A percentile compares a stretch with the other conserved stretches of the same genome.
phyloP scores from a whole-genome alignment of 2,888 invertebrate species.

The Conistra vaccinii region DNA sequence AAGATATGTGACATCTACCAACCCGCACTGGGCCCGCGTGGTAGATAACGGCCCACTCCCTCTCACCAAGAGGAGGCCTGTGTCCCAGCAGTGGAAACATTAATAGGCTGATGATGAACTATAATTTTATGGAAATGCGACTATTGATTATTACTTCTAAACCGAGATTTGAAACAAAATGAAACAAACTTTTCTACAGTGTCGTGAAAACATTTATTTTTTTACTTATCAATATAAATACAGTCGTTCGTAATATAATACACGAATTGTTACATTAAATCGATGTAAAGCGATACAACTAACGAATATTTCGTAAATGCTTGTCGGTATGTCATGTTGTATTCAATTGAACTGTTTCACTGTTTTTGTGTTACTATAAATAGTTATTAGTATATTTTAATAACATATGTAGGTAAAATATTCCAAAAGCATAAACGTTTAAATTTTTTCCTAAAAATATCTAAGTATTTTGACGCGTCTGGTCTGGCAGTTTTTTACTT shows the following conservation, averaged over 20 bases:
- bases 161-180: slow-evolving; percentile 3
- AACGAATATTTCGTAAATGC: slow-evolving; percentile 79
- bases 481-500: slow-evolving; percentile 5
- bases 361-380: slow-evolving; percentile 66
- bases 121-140: not conserved
- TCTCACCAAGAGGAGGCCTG: no score
- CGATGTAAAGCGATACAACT: slow-evolving; percentile 75
- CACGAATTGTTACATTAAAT: slow-evolving; percentile 71
- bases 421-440: not conserved
- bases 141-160: not conserved
- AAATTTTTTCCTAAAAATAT: slow-evolving; percentile 20
- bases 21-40: no score
- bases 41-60: no score
- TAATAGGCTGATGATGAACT: no score
- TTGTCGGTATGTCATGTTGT: slow-evolving; percentile 83
- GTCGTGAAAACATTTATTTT: slow-evolving; percentile 86
- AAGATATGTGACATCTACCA: no score
- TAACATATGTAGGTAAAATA: not conserved
- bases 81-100: no score
- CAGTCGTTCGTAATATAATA: slow-evolving; percentile 79
- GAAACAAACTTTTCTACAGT: slow-evolving; percentile 57
- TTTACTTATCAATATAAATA: slow-evolving; percentile 81
- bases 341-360: slow-evolving; percentile 65
- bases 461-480: not conserved
- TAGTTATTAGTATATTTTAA: not conserved